Base-by-base conservation (phyloP, 2,888 invertebrate genomes). In the Agonopterix heracliana region DNA sequence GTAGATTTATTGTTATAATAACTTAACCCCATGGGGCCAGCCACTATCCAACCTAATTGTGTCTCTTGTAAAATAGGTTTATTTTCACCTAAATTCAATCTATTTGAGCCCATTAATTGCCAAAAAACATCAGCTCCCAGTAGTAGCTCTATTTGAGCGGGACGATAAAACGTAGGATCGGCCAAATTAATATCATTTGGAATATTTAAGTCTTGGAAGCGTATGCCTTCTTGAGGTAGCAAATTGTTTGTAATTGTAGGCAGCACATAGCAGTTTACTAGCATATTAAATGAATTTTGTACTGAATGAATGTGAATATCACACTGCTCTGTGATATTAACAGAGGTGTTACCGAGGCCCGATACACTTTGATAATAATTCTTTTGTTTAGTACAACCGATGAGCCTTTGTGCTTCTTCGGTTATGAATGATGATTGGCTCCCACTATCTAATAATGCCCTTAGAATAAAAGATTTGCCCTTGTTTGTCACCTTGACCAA, bases 81-180 rank as follows among this genome's bases (percentile, higher is more conserved):
- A 1, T 48, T 26, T 3, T 9, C 3, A 2, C 26, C 26, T 11
- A 48, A 14, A 11, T 12, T n/a, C n/a, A 52, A 36, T 44, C 38
- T 44, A 14, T 42, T 43, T 11, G 52, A 40, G 1, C 45, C 48
- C 13, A 55, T 36, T 35, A 53, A 12, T 11, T 55, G 44, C 55
- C 53, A 55, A 41, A 52, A 51, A 34, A 54, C 41, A 40, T 54
- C 56, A 12, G 54, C 57, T 1, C 57, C 53, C 9, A 53, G 26
- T 3, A 56, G 34, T 5, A 56, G 1, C 13, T 56, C 54, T 44
- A 57, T 49, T 11, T 46, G 40, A n/a, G 48, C 44, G 5, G 51
- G 44, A 17, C 50, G 41, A 44, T 45, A 45, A 13, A 56, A 54
- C n/a, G 9, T 35, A 10, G 54, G 54, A 44, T 54, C 54, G 10